phyloP scores from a whole-genome alignment of 2,888 invertebrate species.

The Lycocerus yunnanus region DNA sequence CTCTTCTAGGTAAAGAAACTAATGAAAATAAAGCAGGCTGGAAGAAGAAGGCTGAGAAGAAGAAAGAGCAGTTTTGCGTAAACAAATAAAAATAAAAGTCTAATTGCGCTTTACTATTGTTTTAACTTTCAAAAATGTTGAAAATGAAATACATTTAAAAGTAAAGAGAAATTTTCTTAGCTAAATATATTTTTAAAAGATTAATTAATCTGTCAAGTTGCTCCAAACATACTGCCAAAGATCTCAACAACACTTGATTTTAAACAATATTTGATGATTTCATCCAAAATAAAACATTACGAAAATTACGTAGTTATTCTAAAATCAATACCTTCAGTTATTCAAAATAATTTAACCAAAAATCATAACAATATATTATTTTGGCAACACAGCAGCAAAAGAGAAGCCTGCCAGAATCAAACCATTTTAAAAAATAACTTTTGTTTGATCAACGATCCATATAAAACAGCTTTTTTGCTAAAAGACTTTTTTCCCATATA shows the following conservation, averaged over 20 bases:
- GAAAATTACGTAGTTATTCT: no score
- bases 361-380: background rate
- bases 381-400: background rate
- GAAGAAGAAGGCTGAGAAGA: no score
- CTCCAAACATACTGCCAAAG: background rate
- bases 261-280: background rate
- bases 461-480: background rate
- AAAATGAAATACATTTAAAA: background rate
- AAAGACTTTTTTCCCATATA: background rate
- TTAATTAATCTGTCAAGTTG: background rate
- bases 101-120: no score
- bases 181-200: background rate
- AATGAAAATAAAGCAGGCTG: no score
- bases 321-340: background rate
- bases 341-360: background rate
- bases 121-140: no score
- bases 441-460: no score
- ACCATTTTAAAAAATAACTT: background rate
- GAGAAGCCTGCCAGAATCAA: background rate
- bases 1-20: no score
- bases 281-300: background rate
- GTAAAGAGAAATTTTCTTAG: background rate
- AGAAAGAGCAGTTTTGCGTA: no score
- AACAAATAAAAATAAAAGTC: no score
- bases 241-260: background rate